These are phyloP conservation scores for Graptemys geographica DNA, from an alignment of 2,797 vertebrate species.

Conservation along the genomic window DNA sequence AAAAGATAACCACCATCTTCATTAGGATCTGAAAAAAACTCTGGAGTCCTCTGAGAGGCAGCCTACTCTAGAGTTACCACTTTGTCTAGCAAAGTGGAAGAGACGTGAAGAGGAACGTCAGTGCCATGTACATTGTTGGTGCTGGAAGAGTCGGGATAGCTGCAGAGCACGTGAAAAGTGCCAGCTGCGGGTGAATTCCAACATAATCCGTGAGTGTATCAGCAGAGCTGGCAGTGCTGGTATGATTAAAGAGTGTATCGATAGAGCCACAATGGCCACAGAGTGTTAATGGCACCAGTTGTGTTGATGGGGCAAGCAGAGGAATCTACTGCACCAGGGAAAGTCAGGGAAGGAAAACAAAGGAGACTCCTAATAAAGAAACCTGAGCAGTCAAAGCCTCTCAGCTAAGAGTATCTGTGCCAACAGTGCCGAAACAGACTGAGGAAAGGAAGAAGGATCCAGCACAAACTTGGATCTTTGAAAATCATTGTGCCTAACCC, in stretches of 20 bases:
- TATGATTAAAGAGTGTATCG: not conserved
- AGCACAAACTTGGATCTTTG: not conserved
- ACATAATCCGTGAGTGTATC: no score
- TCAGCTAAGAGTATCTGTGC: no score
- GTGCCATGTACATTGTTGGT: not conserved
- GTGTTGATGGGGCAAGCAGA: not conserved
- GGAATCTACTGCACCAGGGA: not conserved
- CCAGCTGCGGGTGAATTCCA: not conserved
- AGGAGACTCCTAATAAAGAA: not conserved
- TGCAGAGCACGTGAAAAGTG: not conserved
- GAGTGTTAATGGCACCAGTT: not conserved
- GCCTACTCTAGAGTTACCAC: not conserved
- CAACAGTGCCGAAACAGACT: no score
- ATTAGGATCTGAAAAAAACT: not conserved
- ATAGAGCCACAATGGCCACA: no score
- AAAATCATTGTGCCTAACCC: not conserved
- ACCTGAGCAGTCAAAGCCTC: no score
- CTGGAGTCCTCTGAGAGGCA: not conserved
- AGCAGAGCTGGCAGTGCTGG: not conserved
- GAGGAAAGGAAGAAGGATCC: no score
- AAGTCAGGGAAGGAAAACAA: not conserved
- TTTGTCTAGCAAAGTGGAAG: not conserved
- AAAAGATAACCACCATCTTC: not conserved
- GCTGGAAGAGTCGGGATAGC: not conserved
- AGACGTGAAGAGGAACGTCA: not conserved